Evolutionary conservation across 2,113 vertebrate genomes (phyloP).

Genomic region (Oryzias melastigma): DNA sequence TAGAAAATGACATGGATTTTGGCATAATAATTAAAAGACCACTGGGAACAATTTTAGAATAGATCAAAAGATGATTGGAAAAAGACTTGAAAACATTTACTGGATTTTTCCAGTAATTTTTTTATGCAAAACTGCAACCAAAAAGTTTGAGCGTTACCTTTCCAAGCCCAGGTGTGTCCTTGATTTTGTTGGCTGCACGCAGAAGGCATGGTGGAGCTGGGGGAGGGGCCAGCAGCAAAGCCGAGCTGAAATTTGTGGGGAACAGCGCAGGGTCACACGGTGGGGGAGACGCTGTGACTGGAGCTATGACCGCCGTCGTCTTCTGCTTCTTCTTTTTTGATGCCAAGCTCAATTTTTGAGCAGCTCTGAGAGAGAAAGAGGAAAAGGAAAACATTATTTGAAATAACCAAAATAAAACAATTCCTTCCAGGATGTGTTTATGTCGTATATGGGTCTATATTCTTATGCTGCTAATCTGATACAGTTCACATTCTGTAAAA

Average conservation of each 20-base stretch:
- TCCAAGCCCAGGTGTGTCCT: constrained; percentile 94
- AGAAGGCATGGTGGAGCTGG: constrained; percentile 94
- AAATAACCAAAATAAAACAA: neutral
- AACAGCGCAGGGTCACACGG: constrained; percentile 86
- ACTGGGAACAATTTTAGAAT: too few relatives aligned
- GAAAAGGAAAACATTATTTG: constrained; percentile 5
- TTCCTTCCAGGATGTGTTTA: too few relatives aligned
- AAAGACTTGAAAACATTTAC: neutral
- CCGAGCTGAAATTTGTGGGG: constrained; percentile 91
- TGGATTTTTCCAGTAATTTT: neutral
- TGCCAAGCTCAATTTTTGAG: constrained; percentile 95
- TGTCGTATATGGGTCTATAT: too few relatives aligned
- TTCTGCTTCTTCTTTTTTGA: constrained; percentile 98
- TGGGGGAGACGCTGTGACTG: constrained; percentile 75
- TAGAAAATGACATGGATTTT: too few relatives aligned
- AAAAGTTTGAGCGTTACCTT: constrained; percentile 81
- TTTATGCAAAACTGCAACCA: neutral
- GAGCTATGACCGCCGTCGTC: constrained; percentile 32
- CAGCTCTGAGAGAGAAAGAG: constrained; percentile 80
- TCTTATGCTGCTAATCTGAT: too few relatives aligned
- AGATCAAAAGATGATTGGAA: too few relatives aligned
- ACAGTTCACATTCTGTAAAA: too few relatives aligned
- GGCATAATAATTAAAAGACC: too few relatives aligned
- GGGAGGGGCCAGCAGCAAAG: constrained; percentile 86
- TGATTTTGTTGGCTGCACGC: constrained; percentile 93